Evolutionary conservation across 2,888 invertebrate genomes (phyloP), one percentile per base, ranked within the genome.

Genomic region (Andrena camellia): DNA sequence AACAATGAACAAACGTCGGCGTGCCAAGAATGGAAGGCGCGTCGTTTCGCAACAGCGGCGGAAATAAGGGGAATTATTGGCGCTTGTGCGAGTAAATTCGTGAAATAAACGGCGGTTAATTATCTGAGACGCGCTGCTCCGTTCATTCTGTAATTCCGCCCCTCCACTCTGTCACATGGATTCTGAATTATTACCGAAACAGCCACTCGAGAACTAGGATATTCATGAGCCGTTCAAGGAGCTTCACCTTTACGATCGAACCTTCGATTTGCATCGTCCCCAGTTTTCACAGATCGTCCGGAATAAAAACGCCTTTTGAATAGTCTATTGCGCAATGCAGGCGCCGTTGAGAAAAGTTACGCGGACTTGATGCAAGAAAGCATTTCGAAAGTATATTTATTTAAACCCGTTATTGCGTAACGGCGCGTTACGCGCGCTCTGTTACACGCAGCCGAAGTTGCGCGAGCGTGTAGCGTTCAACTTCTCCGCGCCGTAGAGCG

Each of bases 301-400:
- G 42, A 59, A 10, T 60, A 64, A 67, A 71, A 78, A 63, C 26
- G 5, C 31, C 50, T 17, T 64, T 35, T 31, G 57, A 52, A 8
- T 13, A 29, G 17, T 4, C 17, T n/a, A n/a, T 81, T 81, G 23
- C 66, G 66, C 33, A 74, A 80, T 13, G 5, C 72, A 42, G 20
- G 31, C 23, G 42, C 48, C 20, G 50, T 5, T 2, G 52, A 69
- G 72, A 73, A 73, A 79, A 81, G 81, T 70, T 62, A 10, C 29
- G 48, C 23, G 66, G 68, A 74, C 70, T 70, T 54, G 42, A 80
- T 54, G 63, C 70, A 81, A 69, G 74, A 80, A 66, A 74, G 69
- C 69, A 66, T 80, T 81, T 81, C 74, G 81, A 80, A 81, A 81
- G 81, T 70, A 52, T 60, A 67, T 80, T 80, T 79, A 79, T 79